A percentile compares a stretch with the other conserved stretches of the same genome.
Evolutionary conservation across 2,113 vertebrate genomes (phyloP).

Genomic region (Malurus elegans): DNA sequence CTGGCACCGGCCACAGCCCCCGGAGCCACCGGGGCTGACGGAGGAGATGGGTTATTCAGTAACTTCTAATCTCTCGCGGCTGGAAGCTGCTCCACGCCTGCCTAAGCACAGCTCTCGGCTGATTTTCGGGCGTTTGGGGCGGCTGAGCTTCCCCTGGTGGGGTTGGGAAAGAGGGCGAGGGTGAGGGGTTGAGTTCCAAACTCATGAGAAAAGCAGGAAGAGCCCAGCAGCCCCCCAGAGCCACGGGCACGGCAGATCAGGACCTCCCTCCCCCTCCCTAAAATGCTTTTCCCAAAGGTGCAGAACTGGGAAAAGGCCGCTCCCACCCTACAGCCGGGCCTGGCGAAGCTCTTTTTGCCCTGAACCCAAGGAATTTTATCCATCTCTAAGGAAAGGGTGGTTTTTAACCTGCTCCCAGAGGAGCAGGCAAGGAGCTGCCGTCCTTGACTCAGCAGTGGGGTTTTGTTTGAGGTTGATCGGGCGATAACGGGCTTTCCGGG

Average conservation of each 20-base stretch:
- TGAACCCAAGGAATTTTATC: neutral
- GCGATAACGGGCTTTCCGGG: neutral
- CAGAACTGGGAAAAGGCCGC: neutral
- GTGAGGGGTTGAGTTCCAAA: neutral
- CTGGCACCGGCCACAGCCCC: neutral
- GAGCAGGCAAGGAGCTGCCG: neutral
- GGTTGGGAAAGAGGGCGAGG: rapidly evolving
- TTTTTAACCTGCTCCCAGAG: neutral
- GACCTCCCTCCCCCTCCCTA: neutral
- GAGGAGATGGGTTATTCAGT: neutral
- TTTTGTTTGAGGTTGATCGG: neutral
- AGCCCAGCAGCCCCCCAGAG: neutral
- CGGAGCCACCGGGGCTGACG: rapidly evolving
- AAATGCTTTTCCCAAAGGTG: neutral
- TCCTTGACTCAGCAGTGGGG: neutral
- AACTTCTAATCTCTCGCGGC: constrained; percentile 1
- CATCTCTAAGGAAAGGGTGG: rapidly evolving
- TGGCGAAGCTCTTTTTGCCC: neutral
- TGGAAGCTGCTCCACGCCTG: neutral
- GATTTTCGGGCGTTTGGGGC: neutral
- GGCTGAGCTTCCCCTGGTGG: neutral
- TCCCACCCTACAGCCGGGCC: neutral
- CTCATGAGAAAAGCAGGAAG: too few relatives aligned
- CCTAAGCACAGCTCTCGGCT: neutral
- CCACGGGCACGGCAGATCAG: rapidly evolving